Evolutionary conservation across 1,140 invertebrate species (phyloP).

Genomic region (Chelonus insularis): DNA sequence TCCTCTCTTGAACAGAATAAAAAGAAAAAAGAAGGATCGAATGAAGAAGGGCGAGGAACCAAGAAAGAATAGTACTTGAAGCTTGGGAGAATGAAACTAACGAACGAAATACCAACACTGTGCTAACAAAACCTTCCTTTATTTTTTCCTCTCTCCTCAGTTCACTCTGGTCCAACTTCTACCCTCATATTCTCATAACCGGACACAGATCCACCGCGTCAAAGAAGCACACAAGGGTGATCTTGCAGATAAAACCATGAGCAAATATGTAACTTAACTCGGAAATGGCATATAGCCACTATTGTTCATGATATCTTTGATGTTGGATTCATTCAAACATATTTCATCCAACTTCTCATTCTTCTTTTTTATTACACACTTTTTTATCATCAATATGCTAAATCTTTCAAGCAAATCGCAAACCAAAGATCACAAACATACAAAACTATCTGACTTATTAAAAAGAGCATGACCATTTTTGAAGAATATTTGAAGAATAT

Average conservation of each 20-base stretch:
- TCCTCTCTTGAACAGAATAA: not conserved
- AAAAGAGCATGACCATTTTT: no score
- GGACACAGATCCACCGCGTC: slow-evolving; percentile 32
- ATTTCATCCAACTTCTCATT: no score
- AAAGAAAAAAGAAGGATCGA: slow-evolving; percentile 20
- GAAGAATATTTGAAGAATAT: no score
- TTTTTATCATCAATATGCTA: not conserved
- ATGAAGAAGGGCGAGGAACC: slow-evolving; percentile 5
- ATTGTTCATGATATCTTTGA: slow-evolving; percentile 24
- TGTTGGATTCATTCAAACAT: slow-evolving; percentile 18
- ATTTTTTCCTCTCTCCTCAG: slow-evolving; percentile 7
- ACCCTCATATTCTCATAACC: slow-evolving; percentile 36
- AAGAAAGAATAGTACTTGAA: slow-evolving; percentile 25
- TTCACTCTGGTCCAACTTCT: slow-evolving; percentile 10
- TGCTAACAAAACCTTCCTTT: slow-evolving; percentile 29
- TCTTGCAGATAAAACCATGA: slow-evolving; percentile 39
- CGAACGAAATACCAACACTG: slow-evolving; percentile 36
- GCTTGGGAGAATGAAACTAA: slow-evolving; percentile 36
- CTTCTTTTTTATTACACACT: no score
- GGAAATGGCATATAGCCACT: slow-evolving; percentile 28
- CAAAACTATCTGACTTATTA: no score
- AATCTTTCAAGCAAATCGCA: no score
- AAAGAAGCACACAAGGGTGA: slow-evolving; percentile 39
- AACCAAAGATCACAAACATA: no score
- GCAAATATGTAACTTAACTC: slow-evolving; percentile 41